Evolutionary conservation across 2,113 vertebrate species (phyloP).

Genomic region (Perccottus glenii): DNA sequence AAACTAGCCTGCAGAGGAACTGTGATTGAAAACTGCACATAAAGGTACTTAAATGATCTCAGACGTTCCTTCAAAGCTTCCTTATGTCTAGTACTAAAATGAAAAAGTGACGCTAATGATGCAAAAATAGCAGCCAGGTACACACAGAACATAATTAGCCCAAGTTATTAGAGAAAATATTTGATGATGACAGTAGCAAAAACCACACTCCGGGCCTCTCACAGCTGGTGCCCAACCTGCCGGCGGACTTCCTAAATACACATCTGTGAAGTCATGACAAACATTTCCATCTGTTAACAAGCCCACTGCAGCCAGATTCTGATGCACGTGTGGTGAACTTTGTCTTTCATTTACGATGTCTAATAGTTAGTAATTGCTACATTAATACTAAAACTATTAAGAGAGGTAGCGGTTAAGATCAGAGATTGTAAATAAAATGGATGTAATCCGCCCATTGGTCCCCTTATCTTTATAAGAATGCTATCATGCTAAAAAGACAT

Average conservation of each 20-base stretch:
- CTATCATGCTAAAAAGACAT: too few relatives aligned
- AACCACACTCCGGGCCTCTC: background rate
- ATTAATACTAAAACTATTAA: too few relatives aligned
- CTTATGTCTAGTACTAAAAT: too few relatives aligned
- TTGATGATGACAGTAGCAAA: background rate
- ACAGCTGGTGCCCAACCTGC: conserved; percentile 7
- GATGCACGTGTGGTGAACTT: background rate
- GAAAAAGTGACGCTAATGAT: too few relatives aligned
- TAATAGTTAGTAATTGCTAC: background rate
- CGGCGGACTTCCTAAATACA: conserved; percentile 3
- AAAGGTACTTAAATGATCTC: too few relatives aligned
- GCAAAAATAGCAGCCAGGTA: too few relatives aligned
- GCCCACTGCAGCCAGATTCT: background rate
- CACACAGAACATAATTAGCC: background rate
- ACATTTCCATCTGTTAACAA: conserved; percentile 12
- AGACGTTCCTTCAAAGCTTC: too few relatives aligned
- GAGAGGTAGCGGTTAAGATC: background rate
- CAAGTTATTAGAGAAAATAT: background rate
- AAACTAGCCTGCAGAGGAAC: too few relatives aligned
- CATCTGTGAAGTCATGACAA: conserved; percentile 10
- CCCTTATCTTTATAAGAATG: too few relatives aligned
- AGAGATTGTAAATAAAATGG: too few relatives aligned
- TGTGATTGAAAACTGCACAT: too few relatives aligned
- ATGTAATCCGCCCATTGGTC: too few relatives aligned
- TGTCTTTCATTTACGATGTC: background rate